Evolutionary conservation across 2,797 vertebrate species (phyloP), one percentile per base, ranked within the genome.

Genomic region (Cryptoblepharus egeriae): DNA sequence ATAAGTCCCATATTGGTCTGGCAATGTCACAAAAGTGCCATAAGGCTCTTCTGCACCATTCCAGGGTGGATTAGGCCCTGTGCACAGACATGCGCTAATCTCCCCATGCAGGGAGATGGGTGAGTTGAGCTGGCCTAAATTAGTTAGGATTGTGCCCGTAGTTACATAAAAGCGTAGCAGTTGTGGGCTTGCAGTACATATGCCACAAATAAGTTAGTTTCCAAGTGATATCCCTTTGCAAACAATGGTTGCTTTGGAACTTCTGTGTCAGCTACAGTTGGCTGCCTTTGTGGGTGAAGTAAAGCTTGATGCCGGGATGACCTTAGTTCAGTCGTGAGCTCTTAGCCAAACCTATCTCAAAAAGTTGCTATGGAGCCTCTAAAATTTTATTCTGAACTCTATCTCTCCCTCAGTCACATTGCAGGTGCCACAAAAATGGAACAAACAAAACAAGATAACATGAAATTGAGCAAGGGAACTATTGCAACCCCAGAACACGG

Each of bases 401-500:
- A 2, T 69, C 57, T 32, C 26, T 3, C 67, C 3, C 9, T 42
- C 52, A 52, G 30, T 39, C 11, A 20, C n/a, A 63, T 16, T 37
- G 45, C 32, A 72, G 22, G 11, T 35, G 20, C 30, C 10, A 15
- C 9, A 13, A 61, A 77, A 83, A 45, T 7, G 32, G 6, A 58
- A 58, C 35, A 52, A 81, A 15, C 26, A 65, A 57, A 57, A 28
- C 24, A 52, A 63, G 24, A 39, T 32, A 64, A 55, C 39, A 24
- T 73, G 61, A 72, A 37, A 72, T 78, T 78, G 28, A 78, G 15
- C 26, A 52, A 72, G n/a, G 24, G 4, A 74, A 58, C 72, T 75
- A 28, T 72, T 49, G 24, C 63, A 55, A 20, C 55, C 37, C n/a
- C 61, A 73, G n/a, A 83, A 35, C 71, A 73, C 58, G 61, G 28